Conservation (phyloP, 2,888 invertebrate genomes). For the Lydus trimaculatus region DNA sequence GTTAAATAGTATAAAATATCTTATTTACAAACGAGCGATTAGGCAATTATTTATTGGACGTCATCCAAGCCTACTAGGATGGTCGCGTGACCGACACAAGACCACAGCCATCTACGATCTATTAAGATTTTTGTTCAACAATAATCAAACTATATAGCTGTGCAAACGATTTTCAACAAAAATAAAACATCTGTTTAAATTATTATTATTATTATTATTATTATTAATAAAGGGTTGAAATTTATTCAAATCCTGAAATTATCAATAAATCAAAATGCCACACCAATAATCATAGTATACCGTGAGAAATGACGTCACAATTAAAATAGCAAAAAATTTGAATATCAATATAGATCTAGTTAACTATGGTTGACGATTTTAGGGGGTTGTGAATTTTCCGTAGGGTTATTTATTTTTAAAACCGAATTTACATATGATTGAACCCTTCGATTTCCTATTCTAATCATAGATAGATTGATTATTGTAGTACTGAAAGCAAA, state of each 20-base stretch:
- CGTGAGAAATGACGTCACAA: not conserved
- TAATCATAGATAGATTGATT: not conserved
- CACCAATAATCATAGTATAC: not conserved
- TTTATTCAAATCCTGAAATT: not conserved
- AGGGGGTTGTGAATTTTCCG: too few relatives aligned
- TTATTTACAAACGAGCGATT: slow-evolving; percentile 38
- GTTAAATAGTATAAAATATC: slow-evolving; percentile 41
- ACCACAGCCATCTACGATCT: slow-evolving; percentile 48
- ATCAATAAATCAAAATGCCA: slow-evolving; percentile 5
- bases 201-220: not conserved
- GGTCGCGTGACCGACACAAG: slow-evolving; percentile 63
- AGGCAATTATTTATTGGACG: slow-evolving; percentile 33
- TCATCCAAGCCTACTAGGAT: not conserved
- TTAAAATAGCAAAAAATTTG: slow-evolving; percentile 33
- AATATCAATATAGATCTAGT: slow-evolving; percentile 49
- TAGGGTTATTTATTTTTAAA: too few relatives aligned
- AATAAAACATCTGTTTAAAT: slow-evolving; percentile 1
- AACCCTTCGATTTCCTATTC: not conserved
- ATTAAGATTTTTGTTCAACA: not conserved
- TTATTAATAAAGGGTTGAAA: not conserved
- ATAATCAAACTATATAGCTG: not conserved
- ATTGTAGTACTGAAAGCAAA: not conserved
- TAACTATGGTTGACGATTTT: slow-evolving; percentile 43
- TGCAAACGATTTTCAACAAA: not conserved
- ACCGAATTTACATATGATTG: slow-evolving; percentile 30